Evolutionary conservation across 2,888 invertebrate species (phyloP).

Genomic region (Aleiodes testaceus): DNA sequence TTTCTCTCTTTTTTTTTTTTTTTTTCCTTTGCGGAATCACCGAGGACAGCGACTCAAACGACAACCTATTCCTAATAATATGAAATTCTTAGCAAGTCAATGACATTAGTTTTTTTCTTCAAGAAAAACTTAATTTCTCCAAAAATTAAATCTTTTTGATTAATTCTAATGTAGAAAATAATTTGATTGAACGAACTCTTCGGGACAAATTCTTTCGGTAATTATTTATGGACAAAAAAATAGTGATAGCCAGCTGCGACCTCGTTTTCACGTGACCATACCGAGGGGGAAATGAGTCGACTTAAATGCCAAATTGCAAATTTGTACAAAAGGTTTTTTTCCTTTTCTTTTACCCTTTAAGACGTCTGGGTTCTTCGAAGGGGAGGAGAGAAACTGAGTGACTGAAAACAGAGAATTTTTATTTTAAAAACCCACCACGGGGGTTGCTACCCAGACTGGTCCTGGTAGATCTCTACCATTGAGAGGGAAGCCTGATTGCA

Average conservation of each 20-base stretch:
- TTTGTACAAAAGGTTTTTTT: slow-evolving; percentile 51
- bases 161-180: background rate
- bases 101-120: slow-evolving; percentile 32
- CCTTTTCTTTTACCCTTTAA: slow-evolving; percentile 24
- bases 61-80: slow-evolving; percentile 3
- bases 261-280: slow-evolving; percentile 9
- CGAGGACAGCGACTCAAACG: slow-evolving; percentile 6
- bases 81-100: slow-evolving; percentile 29
- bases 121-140: slow-evolving; percentile 1
- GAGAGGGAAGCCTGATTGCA: slow-evolving; percentile 60
- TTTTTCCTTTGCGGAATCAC: slow-evolving; percentile 23
- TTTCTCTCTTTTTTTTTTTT: too few species aligned
- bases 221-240: slow-evolving; percentile 1
- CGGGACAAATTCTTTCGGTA: background rate
- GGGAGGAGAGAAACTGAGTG: slow-evolving; percentile 16
- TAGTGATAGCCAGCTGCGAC: slow-evolving; percentile 31
- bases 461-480: slow-evolving; percentile 57
- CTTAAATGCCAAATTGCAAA: slow-evolving; percentile 56
- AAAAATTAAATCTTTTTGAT: background rate
- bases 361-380: slow-evolving; percentile 41
- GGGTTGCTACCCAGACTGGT: slow-evolving; percentile 54
- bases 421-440: slow-evolving; percentile 32
- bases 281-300: slow-evolving; percentile 28
- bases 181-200: background rate
- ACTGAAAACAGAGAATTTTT: slow-evolving; percentile 38